phyloP scores from a whole-genome alignment of 2,113 vertebrate genomes.

The Xerus inauris region DNA sequence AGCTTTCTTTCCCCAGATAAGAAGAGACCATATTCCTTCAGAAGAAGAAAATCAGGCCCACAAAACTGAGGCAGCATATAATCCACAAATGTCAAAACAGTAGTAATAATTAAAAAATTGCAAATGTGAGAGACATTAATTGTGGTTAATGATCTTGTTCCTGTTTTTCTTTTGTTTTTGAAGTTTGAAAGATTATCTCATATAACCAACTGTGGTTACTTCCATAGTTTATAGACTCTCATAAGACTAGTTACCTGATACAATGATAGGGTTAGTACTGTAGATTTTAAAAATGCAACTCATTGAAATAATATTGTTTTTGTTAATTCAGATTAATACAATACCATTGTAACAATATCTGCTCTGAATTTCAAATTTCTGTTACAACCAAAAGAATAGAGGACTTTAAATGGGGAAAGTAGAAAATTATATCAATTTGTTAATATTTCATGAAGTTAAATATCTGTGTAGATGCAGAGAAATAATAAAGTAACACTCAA shows the following conservation, averaged over 20 bases:
- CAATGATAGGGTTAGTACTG: background rate
- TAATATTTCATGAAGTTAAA: background rate
- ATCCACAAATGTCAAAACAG: background rate
- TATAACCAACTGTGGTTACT: background rate
- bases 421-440: background rate
- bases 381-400: background rate
- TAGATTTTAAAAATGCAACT: background rate
- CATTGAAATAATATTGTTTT: background rate
- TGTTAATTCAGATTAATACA: constrained; percentile 31
- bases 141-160: background rate
- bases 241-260: background rate
- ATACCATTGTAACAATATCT: background rate
- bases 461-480: background rate
- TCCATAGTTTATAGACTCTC: background rate
- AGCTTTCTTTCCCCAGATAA: background rate
- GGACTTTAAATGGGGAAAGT: background rate
- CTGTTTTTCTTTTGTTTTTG: background rate
- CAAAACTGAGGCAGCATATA: background rate
- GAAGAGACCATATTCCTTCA: background rate
- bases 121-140: background rate
- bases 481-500: background rate
- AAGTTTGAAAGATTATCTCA: background rate
- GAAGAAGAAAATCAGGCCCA: background rate
- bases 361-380: constrained; percentile 39
- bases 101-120: background rate